phyloP scores from a whole-genome alignment of 2,113 vertebrate genomes.

The Siphamia tubifer region DNA sequence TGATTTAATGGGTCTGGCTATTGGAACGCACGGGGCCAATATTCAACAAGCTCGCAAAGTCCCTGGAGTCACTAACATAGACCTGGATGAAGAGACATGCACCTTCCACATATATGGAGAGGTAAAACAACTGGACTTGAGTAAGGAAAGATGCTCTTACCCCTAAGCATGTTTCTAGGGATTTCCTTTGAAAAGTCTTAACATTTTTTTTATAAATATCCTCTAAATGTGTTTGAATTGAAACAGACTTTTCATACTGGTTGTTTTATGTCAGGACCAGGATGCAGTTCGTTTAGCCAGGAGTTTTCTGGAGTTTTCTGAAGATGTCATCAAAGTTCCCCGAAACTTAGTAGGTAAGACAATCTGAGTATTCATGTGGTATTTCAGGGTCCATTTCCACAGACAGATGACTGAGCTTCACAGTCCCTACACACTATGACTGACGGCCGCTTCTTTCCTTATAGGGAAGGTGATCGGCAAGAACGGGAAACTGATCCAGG shows the following conservation, averaged over 20 bases:
- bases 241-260: too few relatives aligned
- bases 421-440: neutral
- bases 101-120: conserved; percentile 99
- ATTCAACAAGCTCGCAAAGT: conserved; percentile 98
- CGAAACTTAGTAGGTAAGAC: conserved; percentile 95
- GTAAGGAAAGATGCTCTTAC: too few relatives aligned
- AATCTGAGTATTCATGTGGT: neutral
- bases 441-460: neutral
- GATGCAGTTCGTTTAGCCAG: conserved; percentile 95
- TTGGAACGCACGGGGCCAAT: conserved; percentile 97
- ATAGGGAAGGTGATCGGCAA: conserved; percentile 98
- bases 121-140: conserved; percentile 68
- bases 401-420: neutral
- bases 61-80: conserved; percentile 96
- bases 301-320: conserved; percentile 96
- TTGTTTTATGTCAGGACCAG: conserved; percentile 87
- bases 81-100: conserved; percentile 97
- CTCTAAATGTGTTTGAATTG: too few relatives aligned
- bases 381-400: neutral
- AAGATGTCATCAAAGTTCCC: conserved; percentile 97
- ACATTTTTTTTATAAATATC: too few relatives aligned
- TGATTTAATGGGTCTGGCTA: conserved; percentile 96
- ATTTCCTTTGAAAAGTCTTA: too few relatives aligned
- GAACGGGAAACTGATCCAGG: conserved; percentile 98
- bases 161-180: too few relatives aligned